A percentile compares a stretch with the other conserved stretches of the same genome.
Conservation (phyloP, 2,797 vertebrate species). For the Apogon talboti region DNA sequence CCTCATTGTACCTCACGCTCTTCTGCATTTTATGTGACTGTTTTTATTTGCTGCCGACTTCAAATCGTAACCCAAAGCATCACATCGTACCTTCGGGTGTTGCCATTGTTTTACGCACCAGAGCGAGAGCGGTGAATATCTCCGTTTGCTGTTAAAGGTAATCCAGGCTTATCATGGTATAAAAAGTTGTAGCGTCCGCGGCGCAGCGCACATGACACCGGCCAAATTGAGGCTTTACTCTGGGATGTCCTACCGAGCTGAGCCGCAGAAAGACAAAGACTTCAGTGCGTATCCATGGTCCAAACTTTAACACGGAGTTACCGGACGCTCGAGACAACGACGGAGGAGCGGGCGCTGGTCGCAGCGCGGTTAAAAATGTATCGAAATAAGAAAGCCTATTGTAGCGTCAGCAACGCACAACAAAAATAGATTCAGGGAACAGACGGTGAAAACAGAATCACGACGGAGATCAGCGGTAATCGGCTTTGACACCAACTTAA, state of each 20-base stretch:
- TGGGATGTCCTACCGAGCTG: background rate
- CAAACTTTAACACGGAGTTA: constrained; percentile 38
- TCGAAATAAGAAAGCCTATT: constrained; percentile 5
- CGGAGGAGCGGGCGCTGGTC: background rate
- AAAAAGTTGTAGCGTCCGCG: constrained; percentile 64
- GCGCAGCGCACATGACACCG: constrained; percentile 25
- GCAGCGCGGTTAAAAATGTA: background rate
- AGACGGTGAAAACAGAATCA: constrained; percentile 84
- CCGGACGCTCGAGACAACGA: background rate
- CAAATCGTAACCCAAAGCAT: constrained; percentile 16
- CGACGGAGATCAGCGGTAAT: constrained; percentile 89
- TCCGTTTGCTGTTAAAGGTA: constrained; percentile 46
- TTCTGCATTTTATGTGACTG: constrained; percentile 88
- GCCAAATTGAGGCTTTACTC: background rate
- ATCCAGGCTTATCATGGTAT: constrained; percentile 65
- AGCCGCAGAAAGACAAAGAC: background rate
- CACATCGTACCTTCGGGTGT: constrained; percentile 27
- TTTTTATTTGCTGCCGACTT: constrained; percentile 25
- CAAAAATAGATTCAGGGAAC: constrained; percentile 71
- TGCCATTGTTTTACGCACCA: constrained; percentile 1
- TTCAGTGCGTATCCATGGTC: constrained; percentile 18
- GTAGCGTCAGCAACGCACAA: constrained; percentile 28
- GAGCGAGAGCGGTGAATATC: constrained; percentile 24
- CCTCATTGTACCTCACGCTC: constrained; percentile 94
- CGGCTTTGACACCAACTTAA: constrained; percentile 90